phyloP scores from a whole-genome alignment of 2,113 vertebrate genomes.

The Sceloporus undulatus region DNA sequence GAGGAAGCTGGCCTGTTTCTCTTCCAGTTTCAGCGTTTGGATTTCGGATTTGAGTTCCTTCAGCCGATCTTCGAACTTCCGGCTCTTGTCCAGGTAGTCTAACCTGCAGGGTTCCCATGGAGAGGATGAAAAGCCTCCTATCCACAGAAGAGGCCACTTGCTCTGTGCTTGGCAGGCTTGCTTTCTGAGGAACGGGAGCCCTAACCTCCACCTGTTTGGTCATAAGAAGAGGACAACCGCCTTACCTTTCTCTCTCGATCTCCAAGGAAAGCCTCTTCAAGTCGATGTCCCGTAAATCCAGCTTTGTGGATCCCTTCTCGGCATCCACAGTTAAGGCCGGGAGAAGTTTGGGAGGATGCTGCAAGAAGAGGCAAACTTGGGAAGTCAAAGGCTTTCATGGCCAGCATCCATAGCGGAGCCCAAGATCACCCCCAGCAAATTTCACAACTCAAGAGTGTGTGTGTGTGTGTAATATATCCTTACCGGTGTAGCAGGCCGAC shows the following conservation, averaged over 20 bases:
- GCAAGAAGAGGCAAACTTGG: conserved; percentile 37
- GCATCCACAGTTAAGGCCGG: conserved; percentile 74
- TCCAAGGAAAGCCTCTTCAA: conserved; percentile 94
- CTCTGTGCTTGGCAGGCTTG: no score
- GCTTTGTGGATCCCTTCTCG: conserved; percentile 79
- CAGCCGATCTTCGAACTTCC: conserved; percentile 90
- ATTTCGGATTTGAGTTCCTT: conserved; percentile 93
- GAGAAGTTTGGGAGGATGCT: conserved; percentile 53
- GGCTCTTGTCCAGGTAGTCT: conserved; percentile 94
- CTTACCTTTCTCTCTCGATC: conserved; percentile 90
- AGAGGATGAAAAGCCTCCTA: neutral
- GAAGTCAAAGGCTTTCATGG: no score
- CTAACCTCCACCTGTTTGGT: neutral
- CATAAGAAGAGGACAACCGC: neutral
- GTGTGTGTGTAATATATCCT: neutral
- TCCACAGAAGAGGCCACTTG: no score
- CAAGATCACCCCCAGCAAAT: neutral
- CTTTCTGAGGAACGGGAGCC: no score
- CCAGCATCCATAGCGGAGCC: neutral
- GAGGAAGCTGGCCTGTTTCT: conserved; percentile 80
- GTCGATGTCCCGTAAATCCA: conserved; percentile 90
- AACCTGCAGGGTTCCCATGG: conserved; percentile 72
- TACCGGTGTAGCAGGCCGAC: conserved; percentile 79
- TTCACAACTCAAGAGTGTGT: no score
- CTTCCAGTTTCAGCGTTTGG: conserved; percentile 89